Evolutionary conservation across 2,888 invertebrate genomes (phyloP), one percentile per base, ranked within the genome.

Genomic region (Eupeodes latifasciatus): DNA sequence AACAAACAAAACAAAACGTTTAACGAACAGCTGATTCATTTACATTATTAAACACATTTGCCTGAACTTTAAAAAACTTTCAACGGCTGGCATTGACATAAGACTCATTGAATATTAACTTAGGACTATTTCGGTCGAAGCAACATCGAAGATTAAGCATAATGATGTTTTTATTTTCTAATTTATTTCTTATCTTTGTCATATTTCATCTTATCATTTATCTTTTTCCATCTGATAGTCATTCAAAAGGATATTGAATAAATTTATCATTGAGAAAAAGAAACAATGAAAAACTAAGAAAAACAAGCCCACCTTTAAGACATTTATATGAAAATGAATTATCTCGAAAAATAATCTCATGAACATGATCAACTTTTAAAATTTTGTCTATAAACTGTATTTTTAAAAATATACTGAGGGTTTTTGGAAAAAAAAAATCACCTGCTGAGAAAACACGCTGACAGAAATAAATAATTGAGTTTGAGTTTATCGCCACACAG

Each of bases 401-500:
- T 67, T 14, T 51, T 51, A 27, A 59, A 49, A 12, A 34, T 74
- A 81, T 57, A 66, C 16, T 47, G 66, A 3, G 49, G 12, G 16
- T 47, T 16, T 78, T 16, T 16, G 49, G 44, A 67, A 77, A 67
- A 47, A 74, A n/a, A 78, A 69, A 19, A 9, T 74, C 64, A 69
- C 87, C 84, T 85, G 84, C 87, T 88, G 87, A 74, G 87, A 85
- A 80, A 85, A 74, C 64, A 81, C 55, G 78, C 82, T 6, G 34
- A 59, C 14, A 59, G 77, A 85, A 81, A 81, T 67, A 88, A 84
- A 81, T 72, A 81, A 80, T 34, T 12, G 16, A 47, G 5, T 40
- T 40, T 40, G 11, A 36, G 49, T 51, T 9, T 11, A 44, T 44
- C 14, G 27, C 5, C 49, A 61, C 40, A 72, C 83, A 59, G 71